Conservation (phyloP, 2,888 invertebrate species). For the Chrysomela aeneicollis region DNA sequence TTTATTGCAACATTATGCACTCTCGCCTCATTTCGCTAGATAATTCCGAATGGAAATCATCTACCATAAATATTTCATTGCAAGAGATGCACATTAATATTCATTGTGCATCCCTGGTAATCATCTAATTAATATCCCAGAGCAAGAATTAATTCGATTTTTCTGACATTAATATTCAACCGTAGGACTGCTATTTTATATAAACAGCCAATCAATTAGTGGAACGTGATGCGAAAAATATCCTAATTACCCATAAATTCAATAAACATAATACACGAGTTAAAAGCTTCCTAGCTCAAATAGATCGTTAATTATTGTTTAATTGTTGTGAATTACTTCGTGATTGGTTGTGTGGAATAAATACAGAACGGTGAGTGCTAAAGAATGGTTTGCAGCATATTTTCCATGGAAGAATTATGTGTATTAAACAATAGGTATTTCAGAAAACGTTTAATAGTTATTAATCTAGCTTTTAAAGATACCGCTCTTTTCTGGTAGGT, state of each 20-base stretch:
- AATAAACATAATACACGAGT: conserved; percentile 15
- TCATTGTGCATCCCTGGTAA: conserved; percentile 6
- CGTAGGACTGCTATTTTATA: conserved; percentile 18
- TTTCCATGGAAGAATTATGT: not conserved
- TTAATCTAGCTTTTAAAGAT: not conserved
- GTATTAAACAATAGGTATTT: not conserved
- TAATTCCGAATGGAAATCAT: conserved; percentile 14
- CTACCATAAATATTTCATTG: conserved; percentile 20
- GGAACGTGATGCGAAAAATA: conserved; percentile 20
- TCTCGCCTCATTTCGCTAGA: conserved; percentile 12
- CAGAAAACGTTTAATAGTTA: not conserved
- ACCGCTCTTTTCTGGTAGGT: not conserved
- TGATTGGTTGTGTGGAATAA: conserved; percentile 24
- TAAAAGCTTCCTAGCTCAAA: conserved; percentile 13
- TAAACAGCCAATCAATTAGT: conserved; percentile 26
- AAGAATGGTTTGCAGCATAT: not conserved
- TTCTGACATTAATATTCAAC: conserved; percentile 20
- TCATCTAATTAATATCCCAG: conserved; percentile 19
- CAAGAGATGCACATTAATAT: conserved; percentile 15
- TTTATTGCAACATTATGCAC: conserved; percentile 3
- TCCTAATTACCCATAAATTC: conserved; percentile 17
- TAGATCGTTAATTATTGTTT: conserved; percentile 9
- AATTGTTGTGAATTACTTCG: conserved; percentile 19
- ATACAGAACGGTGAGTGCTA: conserved; percentile 19
- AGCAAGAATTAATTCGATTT: conserved; percentile 14